Percentiles rank a stretch among this genome's conserved stretches.
Evolutionary conservation across 2,797 vertebrate species (phyloP).

Genomic region (Crocodylus rhombifer): DNA sequence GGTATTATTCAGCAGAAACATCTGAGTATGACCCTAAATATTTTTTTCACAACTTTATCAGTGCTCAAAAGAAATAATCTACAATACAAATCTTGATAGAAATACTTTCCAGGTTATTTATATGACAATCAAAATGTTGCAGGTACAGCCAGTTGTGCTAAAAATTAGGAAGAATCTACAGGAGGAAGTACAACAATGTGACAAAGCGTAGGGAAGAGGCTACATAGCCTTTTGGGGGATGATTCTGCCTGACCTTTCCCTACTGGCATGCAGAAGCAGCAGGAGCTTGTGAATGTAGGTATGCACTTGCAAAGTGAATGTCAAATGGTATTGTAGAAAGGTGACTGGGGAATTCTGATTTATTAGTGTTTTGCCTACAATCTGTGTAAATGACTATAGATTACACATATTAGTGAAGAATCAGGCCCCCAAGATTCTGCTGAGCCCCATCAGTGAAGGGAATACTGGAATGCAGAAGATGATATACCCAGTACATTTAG

Average conservation of each 20-base stretch:
- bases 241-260: background rate
- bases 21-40: background rate
- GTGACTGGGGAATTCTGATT: background rate
- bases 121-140: background rate
- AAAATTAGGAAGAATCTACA: no score
- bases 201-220: background rate
- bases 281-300: conserved; percentile 1
- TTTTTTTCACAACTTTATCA: background rate
- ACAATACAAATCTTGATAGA: background rate
- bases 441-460: background rate
- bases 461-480: background rate
- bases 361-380: background rate
- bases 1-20: background rate
- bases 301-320: background rate
- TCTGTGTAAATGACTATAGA: background rate
- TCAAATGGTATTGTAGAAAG: background rate
- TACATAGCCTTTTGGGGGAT: background rate
- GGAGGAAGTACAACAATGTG: no score
- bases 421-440: background rate
- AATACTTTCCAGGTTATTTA: background rate
- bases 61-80: background rate
- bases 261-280: background rate
- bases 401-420: background rate
- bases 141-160: background rate
- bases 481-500: background rate